These are phyloP conservation scores for Spheniscus mendiculus DNA, from an alignment of 2,113 vertebrate species.

Conservation along the genomic window DNA sequence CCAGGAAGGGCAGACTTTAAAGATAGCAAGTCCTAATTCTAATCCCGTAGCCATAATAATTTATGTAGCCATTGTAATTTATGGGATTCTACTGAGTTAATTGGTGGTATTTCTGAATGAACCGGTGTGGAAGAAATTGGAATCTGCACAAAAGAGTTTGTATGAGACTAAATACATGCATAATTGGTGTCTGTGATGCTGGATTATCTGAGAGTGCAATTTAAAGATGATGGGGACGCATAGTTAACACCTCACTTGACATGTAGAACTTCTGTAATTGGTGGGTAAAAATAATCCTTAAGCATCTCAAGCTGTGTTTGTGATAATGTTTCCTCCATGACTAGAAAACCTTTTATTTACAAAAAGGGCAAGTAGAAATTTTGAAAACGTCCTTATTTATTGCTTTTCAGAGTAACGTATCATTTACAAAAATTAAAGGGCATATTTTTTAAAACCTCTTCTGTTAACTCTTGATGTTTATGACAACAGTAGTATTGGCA, in stretches of 20 bases:
- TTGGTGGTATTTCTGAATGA: neutral
- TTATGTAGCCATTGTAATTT: neutral
- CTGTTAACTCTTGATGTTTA: neutral
- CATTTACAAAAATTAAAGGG: neutral
- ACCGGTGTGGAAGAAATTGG: neutral
- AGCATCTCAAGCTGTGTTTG: neutral
- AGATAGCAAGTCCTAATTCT: neutral
- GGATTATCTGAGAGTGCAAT: neutral
- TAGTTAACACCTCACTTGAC: neutral
- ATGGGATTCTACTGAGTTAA: neutral
- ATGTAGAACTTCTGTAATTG: neutral
- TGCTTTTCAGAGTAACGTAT: neutral
- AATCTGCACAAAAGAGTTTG: neutral
- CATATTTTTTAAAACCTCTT: neutral
- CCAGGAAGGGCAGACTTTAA: neutral
- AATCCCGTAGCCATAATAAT: neutral
- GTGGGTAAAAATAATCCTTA: neutral
- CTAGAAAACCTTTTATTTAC: neutral
- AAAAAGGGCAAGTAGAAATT: neutral
- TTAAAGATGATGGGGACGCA: neutral
- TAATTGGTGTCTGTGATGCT: neutral
- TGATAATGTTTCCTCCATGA: neutral
- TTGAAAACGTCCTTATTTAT: neutral
- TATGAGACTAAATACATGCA: neutral
- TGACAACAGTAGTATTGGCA: neutral